Conservation (phyloP, 2,797 vertebrate genomes). For the Morus bassanus region DNA sequence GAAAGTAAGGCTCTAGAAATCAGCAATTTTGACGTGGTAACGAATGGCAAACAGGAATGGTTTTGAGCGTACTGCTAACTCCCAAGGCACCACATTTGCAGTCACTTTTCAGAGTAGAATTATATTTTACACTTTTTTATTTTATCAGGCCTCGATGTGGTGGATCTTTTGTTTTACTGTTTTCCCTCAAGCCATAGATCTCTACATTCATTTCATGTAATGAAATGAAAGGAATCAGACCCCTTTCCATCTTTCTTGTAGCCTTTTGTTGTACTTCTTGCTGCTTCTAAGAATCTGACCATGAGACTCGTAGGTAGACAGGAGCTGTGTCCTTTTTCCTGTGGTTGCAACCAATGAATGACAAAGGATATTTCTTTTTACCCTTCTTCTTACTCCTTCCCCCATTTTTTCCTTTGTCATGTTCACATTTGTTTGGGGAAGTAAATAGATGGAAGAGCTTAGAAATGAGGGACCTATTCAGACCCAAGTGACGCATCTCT, state of each 20-base stretch:
- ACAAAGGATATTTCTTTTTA: background rate
- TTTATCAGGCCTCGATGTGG: background rate
- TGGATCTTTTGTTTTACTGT: background rate
- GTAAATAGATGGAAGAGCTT: background rate
- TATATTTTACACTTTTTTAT: background rate
- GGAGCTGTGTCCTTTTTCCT: background rate
- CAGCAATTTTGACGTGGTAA: background rate
- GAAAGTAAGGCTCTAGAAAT: background rate
- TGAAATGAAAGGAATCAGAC: background rate
- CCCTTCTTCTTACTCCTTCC: background rate
- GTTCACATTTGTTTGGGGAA: background rate
- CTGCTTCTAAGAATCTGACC: background rate
- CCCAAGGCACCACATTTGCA: background rate
- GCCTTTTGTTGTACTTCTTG: background rate
- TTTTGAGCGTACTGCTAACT: background rate
- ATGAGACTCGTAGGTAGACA: background rate
- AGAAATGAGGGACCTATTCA: background rate
- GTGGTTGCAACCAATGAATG: rapidly evolving
- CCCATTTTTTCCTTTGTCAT: background rate
- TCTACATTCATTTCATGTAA: background rate
- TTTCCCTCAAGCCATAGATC: background rate
- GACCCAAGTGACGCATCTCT: background rate
- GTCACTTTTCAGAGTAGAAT: background rate
- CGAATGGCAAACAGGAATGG: background rate
- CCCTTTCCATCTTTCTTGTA: background rate